Evolutionary conservation across 1,140 invertebrate species (phyloP), one percentile per base, ranked within the genome.

Genomic region (Drosophila seguyi): DNA sequence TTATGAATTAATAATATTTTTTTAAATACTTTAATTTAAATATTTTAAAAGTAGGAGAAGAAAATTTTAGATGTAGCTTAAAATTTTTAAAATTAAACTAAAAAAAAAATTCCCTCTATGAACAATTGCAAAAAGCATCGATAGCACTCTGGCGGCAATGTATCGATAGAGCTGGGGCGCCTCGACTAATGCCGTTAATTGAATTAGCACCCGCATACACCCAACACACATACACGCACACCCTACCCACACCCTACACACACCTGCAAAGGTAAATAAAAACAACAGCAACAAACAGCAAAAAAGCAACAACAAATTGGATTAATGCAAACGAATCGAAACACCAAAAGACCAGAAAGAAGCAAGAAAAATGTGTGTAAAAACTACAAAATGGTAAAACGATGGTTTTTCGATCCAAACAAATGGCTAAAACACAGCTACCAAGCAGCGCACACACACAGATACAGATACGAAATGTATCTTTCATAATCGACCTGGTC

Each of bases 261-360:
- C 13, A 36, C 47, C 31, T 38, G 31, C 14, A 55, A 55, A 36
- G 31, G 50, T 36, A 36, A 55, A 68, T 16, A 38, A 55, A 16
- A 53, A 50, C 34, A 66, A 75, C 53, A 39, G 44, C 47, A 18
- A 18, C 29, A 52, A 42, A 25, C 36, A 67, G 59, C 61, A 25
- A 25, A 45, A 48, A 48, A 16, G 16, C 47, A 77, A 69, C 73
- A 76, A 62, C 82, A 84, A 85, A 84, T 84, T 84, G 81, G 81
- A 84, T 84, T 84, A 84, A 84, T 85, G 73, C 76, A 78, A 59
- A 72, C 63, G 63, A 72, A 68, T 68, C 62, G 62, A 52, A 72
- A 47, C 48, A 14, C 25, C 34, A 20, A 69, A 55, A 55, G 50
- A 71, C 34, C 42, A 68, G 27, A 72, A 71, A 69, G 36, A 48